Evolutionary conservation across 2,113 vertebrate species (phyloP).

Genomic region (Drymodes brunneopygia): DNA sequence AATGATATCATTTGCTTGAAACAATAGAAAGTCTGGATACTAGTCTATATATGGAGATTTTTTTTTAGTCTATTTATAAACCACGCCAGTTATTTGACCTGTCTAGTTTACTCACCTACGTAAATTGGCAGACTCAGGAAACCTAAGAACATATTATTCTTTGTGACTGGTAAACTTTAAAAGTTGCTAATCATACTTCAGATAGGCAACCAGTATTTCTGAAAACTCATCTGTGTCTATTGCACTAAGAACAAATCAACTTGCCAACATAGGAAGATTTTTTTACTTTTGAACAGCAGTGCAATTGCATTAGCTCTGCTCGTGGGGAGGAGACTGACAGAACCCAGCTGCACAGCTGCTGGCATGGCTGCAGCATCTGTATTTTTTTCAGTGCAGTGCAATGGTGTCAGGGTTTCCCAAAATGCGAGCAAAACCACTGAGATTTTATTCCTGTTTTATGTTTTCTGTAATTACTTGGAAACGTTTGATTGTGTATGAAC

Average conservation of each 20-base stretch:
- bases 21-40: constrained; percentile 69
- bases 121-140: constrained; percentile 53
- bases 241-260: neutral
- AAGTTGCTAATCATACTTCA: neutral
- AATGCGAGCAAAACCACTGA: neutral
- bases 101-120: constrained; percentile 63
- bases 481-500: neutral
- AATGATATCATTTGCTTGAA: constrained; percentile 66
- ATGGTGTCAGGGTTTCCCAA: neutral
- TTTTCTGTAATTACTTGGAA: neutral
- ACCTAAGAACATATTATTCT: constrained; percentile 49
- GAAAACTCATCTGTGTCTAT: neutral
- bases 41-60: constrained; percentile 64
- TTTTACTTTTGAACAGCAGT: neutral
- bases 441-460: neutral
- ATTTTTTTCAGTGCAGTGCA: neutral
- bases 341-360: neutral
- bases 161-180: neutral
- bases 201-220: neutral
- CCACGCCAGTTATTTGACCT: constrained; percentile 57
- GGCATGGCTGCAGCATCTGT: neutral
- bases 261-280: neutral
- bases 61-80: constrained; percentile 64
- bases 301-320: neutral
- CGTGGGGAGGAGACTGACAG: neutral